Evolutionary conservation across 2,797 vertebrate species (phyloP).

Genomic region (Neosilurus mollespiculum): DNA sequence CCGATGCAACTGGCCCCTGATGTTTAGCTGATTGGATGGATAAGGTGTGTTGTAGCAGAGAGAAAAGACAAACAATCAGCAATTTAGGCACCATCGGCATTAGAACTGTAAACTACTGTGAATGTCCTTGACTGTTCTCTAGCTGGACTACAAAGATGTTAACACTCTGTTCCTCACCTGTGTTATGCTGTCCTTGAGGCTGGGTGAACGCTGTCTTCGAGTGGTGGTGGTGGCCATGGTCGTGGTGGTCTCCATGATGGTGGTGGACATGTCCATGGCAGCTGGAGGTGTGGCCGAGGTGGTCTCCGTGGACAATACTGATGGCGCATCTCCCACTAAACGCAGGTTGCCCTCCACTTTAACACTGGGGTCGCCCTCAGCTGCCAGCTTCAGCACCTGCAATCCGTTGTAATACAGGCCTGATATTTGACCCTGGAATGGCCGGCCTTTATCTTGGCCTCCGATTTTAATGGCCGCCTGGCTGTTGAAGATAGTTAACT

Average conservation of each 20-base stretch:
- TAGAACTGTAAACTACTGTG: not conserved
- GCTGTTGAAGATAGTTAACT: slow-evolving; percentile 98
- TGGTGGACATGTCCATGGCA: slow-evolving; percentile 91
- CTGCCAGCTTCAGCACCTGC: slow-evolving; percentile 92
- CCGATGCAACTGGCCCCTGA: not conserved
- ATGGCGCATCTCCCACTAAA: slow-evolving; percentile 88
- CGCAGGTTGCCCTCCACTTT: slow-evolving; percentile 88
- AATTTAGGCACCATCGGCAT: not conserved
- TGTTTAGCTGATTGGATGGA: not conserved
- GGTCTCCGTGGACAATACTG: slow-evolving; percentile 84
- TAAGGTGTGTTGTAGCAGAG: not conserved
- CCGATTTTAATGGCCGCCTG: slow-evolving; percentile 94
- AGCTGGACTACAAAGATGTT: not conserved
- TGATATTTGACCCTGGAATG: slow-evolving; percentile 96
- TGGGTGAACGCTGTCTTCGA: slow-evolving; percentile 89
- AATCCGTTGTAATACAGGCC: slow-evolving; percentile 96
- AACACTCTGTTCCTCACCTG: slow-evolving; percentile 72
- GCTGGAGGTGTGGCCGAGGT: slow-evolving; percentile 87
- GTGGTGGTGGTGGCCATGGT: slow-evolving; percentile 97
- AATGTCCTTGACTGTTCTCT: not conserved
- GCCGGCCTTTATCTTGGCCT: slow-evolving; percentile 86
- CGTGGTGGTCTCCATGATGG: slow-evolving; percentile 97
- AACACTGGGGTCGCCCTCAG: slow-evolving; percentile 89
- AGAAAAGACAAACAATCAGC: not conserved
- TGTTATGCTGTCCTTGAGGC: slow-evolving; percentile 89